Base-by-base conservation (phyloP, 2,888 invertebrate genomes). In the Lutraria lutraria region DNA sequence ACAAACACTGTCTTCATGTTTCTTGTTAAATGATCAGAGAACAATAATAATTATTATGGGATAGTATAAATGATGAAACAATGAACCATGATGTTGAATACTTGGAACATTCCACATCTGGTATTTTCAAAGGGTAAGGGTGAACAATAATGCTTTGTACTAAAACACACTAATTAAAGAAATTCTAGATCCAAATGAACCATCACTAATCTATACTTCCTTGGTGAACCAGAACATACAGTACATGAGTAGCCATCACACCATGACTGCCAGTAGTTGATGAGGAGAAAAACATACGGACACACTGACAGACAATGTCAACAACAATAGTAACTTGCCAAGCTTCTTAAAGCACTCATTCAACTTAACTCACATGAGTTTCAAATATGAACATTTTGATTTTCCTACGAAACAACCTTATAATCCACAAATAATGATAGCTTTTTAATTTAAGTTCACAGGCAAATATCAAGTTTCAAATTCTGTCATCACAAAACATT, bases 231-330 rank as follows among this genome's bases (percentile, higher is more conserved):
- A 68, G 63, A 68, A 25, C 13, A n/a, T 19, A 60, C 60, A 10
- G 63, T n/a, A n/a, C n/a, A n/a, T n/a, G n/a, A n/a, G n/a, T 12
- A 76, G 76, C 31, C 34, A 76, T 31, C 34, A 19, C 19, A 19
- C 10, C 34, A 76, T 76, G 76, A 31, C 34, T 76, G 76, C 31
- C 76, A 76, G 76, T 12, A 25, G 16, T 25, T 3, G n/a, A 0
- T 68, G 13, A 76, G 31, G 76, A 34, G 34, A 34, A 31, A 25
- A 76, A 29, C 76, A 76, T 34, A 34, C 34, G 4, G 31, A 31
- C 76, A 76, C 19, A 76, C 76, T 76, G 76, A 76, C 76, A 76
- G 76, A 34, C 16, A 76, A 76, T 34, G 76, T 76, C 76, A 76
- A 76, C 15, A 76, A 76, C 13, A 19, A 19, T 4, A 31, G 2